Evolutionary conservation across 2,888 invertebrate genomes (phyloP), one percentile per base, ranked within the genome.

Genomic region (Tenthredo livida): DNA sequence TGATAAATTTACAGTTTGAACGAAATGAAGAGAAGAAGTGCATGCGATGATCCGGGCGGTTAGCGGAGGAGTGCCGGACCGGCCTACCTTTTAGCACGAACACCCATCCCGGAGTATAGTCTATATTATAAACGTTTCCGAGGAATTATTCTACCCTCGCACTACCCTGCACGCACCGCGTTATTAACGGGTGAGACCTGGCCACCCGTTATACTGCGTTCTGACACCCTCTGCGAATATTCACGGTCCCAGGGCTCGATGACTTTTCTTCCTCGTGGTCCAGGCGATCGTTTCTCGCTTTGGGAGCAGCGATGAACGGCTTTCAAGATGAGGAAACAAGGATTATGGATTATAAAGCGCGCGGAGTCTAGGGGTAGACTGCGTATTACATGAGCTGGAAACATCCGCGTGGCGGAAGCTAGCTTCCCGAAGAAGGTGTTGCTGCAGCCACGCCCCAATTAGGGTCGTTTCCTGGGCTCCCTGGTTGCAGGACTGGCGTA

Each of bases 51-150:
- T 91, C 91, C 90, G 89, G 90, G 90, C 91, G 90, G 91, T 92
- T 93, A 92, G 90, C 85, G 90, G 91, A 91, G 93, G 93, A 91
- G 92, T 92, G 92, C 91, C 90, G 91, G 91, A 90, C 90, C 93
- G 87, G 91, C 93, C 93, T 90, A 93, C 92, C 93, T 93, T 93
- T 93, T 93, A 93, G 91, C 92, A 90, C 92, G 89, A 89, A 87
- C 90, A 90, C 90, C 90, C 90, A 86, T 86, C 86, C 37, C 47
- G 61, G 25, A 17, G 25, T 29, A 5, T 80, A 17, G 25, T 29
- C 12, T 80, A 17, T 25, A 54, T 77, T 54, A 29, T 33, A 77
- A 77, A 40, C 77, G 77, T 9, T 77, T 50, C 77, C 50, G 29
- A 15, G 15, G 29, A 54, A 54, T 25, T 17, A 54, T 77, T 88